Evolutionary conservation across 2,797 vertebrate species (phyloP).

Genomic region (Crax fasciolata): DNA sequence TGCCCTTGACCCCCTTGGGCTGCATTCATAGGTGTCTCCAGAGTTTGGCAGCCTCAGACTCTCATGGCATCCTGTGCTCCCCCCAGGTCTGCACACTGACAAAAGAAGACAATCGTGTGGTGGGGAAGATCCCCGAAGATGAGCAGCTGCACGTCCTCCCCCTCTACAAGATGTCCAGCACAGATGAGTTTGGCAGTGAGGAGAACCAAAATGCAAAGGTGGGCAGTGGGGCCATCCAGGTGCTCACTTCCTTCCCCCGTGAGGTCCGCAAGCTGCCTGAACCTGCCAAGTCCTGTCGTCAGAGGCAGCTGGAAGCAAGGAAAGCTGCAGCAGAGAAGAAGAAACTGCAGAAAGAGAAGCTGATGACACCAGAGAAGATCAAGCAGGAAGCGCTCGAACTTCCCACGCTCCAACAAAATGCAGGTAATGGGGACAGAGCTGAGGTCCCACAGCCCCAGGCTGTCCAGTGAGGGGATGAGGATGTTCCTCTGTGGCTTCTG

Average conservation of each 20-base stretch:
- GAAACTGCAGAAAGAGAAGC: slow-evolving; percentile 91
- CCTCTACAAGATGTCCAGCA: slow-evolving; percentile 92
- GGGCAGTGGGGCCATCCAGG: slow-evolving; percentile 92
- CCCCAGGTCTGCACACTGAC: slow-evolving; percentile 97
- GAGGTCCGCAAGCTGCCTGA: slow-evolving; percentile 95
- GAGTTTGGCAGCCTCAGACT: background rate
- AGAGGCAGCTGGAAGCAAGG: slow-evolving; percentile 94
- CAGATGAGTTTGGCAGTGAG: slow-evolving; percentile 94
- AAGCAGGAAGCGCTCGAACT: slow-evolving; percentile 81
- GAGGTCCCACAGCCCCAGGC: background rate
- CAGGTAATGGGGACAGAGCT: slow-evolving; percentile 70
- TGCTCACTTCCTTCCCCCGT: slow-evolving; percentile 92
- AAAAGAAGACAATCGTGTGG: slow-evolving; percentile 95
- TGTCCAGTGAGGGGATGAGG: accelerated
- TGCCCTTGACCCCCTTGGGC: accelerated
- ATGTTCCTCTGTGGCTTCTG: background rate
- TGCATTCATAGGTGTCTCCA: background rate
- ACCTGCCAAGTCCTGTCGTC: slow-evolving; percentile 96
- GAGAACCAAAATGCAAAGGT: slow-evolving; percentile 94
- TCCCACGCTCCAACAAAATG: slow-evolving; percentile 64
- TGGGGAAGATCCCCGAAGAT: slow-evolving; percentile 92
- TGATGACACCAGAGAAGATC: slow-evolving; percentile 91
- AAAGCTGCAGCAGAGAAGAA: slow-evolving; percentile 95
- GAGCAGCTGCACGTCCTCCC: slow-evolving; percentile 98
- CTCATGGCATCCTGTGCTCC: background rate